Conservation (phyloP, 2,797 vertebrate genomes). For the Microcaecilia unicolor region DNA sequence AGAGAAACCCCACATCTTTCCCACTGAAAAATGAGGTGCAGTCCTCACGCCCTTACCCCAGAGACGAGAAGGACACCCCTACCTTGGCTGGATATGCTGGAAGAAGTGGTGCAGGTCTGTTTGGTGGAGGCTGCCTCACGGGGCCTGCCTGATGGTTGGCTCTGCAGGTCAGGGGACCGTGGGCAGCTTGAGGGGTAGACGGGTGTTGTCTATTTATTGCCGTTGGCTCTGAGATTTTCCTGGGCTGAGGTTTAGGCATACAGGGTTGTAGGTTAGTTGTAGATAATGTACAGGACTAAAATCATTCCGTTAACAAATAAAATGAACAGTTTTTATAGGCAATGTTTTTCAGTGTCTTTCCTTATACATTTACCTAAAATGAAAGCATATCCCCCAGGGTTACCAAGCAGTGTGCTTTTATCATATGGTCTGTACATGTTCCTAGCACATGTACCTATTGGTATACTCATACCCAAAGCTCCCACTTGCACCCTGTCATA, state of each 20-base stretch:
- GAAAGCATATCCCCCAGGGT: too few species aligned
- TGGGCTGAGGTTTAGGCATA: conserved; percentile 33
- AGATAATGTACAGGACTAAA: background rate
- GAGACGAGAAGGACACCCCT: background rate
- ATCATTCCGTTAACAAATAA: background rate
- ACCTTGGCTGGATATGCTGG: conserved; percentile 62
- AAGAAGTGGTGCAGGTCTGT: conserved; percentile 76
- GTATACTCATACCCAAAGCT: too few species aligned
- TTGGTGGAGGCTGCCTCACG: conserved; percentile 58
- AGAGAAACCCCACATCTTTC: too few species aligned
- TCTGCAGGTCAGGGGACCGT: background rate
- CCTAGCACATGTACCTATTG: too few species aligned
- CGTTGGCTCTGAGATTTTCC: conserved; percentile 10
- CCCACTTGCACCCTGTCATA: too few species aligned
- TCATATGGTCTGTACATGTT: too few species aligned
- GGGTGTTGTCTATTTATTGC: background rate
- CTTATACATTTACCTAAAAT: too few species aligned
- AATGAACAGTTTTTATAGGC: too few species aligned
- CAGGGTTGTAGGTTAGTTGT: conserved; percentile 30
- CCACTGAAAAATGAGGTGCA: background rate
- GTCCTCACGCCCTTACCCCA: background rate
- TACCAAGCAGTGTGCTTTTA: too few species aligned
- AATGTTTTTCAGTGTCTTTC: background rate
- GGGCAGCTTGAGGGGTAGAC: background rate
- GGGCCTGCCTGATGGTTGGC: fast-evolving